These are phyloP conservation scores for Thecophora atra DNA, from an alignment of 2,888 invertebrate species.

Conservation along the genomic window DNA sequence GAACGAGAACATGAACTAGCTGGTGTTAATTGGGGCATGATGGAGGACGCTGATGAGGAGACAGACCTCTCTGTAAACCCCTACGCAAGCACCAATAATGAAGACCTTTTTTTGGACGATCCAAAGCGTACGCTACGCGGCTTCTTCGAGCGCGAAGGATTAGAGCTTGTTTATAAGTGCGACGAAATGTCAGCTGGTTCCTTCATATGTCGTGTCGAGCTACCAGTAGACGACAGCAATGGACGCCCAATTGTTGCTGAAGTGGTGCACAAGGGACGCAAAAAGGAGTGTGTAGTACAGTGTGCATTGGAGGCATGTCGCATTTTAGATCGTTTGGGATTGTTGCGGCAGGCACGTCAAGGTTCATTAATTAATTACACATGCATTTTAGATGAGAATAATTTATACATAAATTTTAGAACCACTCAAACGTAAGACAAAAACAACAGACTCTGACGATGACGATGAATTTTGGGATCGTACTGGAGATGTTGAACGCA, in stretches of 20 bases:
- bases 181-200: slow-evolving; percentile 87
- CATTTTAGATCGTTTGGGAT: slow-evolving; percentile 86
- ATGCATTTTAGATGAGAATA: slow-evolving; percentile 4
- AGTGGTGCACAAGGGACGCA: slow-evolving; percentile 87
- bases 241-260: slow-evolving; percentile 85
- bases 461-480: slow-evolving; percentile 96
- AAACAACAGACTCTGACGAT: slow-evolving; percentile 88
- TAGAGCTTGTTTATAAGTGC: slow-evolving; percentile 85
- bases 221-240: slow-evolving; percentile 82
- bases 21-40: slow-evolving; percentile 95
- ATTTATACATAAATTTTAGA: slow-evolving; percentile 67
- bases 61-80: slow-evolving; percentile 85
- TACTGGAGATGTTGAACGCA: slow-evolving; percentile 91
- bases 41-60: slow-evolving; percentile 89
- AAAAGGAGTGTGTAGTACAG: slow-evolving; percentile 91
- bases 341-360: slow-evolving; percentile 86
- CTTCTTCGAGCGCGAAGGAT: slow-evolving; percentile 93
- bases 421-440: slow-evolving; percentile 80
- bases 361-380: slow-evolving; percentile 70
- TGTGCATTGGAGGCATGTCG: slow-evolving; percentile 96
- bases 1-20: slow-evolving; percentile 69
- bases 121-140: slow-evolving; percentile 94
- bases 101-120: slow-evolving; percentile 90
- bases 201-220: slow-evolving; percentile 83
- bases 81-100: slow-evolving; percentile 81